These are phyloP conservation scores for Catharus minimus DNA, from an alignment of 2,113 vertebrate genomes.

Conservation along the genomic window DNA sequence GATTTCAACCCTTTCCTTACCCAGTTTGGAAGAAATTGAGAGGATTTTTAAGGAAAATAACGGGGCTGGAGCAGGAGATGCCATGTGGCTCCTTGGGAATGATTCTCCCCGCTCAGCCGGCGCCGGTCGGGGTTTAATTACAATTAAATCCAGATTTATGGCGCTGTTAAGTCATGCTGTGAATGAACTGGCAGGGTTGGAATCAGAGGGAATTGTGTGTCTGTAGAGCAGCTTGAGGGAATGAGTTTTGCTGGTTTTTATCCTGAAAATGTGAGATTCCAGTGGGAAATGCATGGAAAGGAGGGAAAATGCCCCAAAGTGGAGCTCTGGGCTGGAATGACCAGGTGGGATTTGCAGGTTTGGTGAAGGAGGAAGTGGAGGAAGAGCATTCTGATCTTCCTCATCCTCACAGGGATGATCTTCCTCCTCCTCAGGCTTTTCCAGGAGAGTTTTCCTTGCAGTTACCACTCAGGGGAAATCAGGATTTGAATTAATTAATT, in stretches of 20 bases:
- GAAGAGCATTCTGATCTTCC: too few species aligned
- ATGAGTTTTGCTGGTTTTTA: background rate
- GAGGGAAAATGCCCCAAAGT: too few species aligned
- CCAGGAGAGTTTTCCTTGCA: too few species aligned
- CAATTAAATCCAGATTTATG: background rate
- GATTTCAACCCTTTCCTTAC: background rate
- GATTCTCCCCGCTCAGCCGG: background rate
- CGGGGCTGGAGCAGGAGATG: accelerated
- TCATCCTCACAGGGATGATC: too few species aligned
- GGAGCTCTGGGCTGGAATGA: too few species aligned
- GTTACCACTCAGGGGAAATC: too few species aligned
- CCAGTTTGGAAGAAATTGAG: background rate
- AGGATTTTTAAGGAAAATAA: background rate
- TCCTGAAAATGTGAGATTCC: background rate
- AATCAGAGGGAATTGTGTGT: background rate
- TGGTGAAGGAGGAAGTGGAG: too few species aligned
- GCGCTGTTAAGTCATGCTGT: accelerated
- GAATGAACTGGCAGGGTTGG: background rate
- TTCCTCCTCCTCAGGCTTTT: too few species aligned
- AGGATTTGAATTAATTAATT: too few species aligned
- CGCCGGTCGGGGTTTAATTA: background rate
- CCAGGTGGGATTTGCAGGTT: too few species aligned
- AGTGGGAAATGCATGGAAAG: background rate
- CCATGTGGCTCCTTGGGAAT: background rate
- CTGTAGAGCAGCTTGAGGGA: accelerated